Evolutionary conservation across 2,888 invertebrate genomes (phyloP), one percentile per base, ranked within the genome.

Genomic region (Lasioglossum oenotherae): DNA sequence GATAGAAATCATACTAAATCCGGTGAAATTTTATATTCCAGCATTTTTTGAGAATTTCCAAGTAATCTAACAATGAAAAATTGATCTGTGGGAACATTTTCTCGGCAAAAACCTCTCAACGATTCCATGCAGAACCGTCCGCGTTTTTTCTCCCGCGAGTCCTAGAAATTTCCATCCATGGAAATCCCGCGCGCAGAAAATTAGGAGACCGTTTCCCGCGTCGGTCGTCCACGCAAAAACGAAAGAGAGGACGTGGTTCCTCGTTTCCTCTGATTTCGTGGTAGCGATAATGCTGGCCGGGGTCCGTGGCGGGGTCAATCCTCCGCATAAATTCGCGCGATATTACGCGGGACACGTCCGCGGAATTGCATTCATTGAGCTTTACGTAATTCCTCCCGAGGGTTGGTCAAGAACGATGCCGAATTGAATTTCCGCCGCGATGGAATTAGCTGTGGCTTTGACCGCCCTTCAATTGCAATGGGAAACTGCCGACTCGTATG

Each of bases 391-490:
- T 86, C 75, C 73, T 80, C 80, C 85, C 35, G 67, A 35, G 73
- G 84, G 64, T 73, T 89, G 91, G 90, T 92, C 92, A 91, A 91
- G 92, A 85, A 90, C 87, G 86, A 86, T 85, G 86, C 77, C 82
- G 86, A 92, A 93, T 92, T 93, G 89, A 92, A 92, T 93, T 92
- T 92, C 92, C 92, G 92, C 89, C 87, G 89, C 86, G 85, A 80
- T 88, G 89, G 84, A 86, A 85, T 85, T 84, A 84, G 79, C 75
- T 41, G 49, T 89, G 91, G 91, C 93, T 92, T 91, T 92, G 92
- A 91, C 90, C 91, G 91, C 83, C 90, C 91, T 91, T 91, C 92
- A 92, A 92, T 92, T 92, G 92, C 91, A 92, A 90, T 92, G 92
- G 88, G 92, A 92, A 60, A 92, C 90, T 86, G 75, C 64, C 84